Evolutionary conservation across 2,113 vertebrate species (phyloP).

Genomic region (Paratilapia polleni): DNA sequence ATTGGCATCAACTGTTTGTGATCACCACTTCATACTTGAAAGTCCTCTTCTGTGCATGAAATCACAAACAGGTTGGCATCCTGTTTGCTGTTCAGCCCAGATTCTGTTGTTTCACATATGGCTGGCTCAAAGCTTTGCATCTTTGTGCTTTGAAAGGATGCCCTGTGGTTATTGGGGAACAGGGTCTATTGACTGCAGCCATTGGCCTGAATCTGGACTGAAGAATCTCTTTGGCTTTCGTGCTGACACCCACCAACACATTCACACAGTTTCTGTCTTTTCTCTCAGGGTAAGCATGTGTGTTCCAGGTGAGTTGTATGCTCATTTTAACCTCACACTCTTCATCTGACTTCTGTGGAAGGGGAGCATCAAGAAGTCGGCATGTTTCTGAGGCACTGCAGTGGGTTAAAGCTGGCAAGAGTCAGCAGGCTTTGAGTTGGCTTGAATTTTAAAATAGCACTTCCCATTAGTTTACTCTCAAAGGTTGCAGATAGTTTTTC

Average conservation of each 20-base stretch:
- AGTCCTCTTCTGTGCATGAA: neutral
- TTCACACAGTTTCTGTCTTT: neutral
- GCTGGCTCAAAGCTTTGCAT: neutral
- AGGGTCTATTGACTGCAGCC: constrained; percentile 16
- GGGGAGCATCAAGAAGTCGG: neutral
- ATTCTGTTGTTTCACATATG: neutral
- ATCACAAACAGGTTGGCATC: neutral
- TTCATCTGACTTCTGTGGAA: constrained; percentile 28
- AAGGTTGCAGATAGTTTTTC: constrained; percentile 2
- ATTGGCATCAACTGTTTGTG: neutral
- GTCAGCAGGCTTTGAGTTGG: neutral
- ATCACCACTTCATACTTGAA: neutral
- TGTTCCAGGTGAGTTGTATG: constrained; percentile 42
- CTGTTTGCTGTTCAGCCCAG: neutral
- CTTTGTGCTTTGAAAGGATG: neutral
- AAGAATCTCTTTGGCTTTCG: neutral
- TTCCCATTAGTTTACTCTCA: neutral
- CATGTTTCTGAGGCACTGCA: neutral
- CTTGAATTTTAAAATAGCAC: neutral
- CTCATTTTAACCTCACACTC: neutral
- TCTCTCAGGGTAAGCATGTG: constrained; percentile 24
- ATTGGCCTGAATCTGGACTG: neutral
- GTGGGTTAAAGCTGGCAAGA: neutral
- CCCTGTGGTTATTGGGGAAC: neutral
- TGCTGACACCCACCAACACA: neutral